A percentile compares a stretch with the other conserved stretches of the same genome.
These are phyloP conservation scores for Parazoanthus darwini DNA, from an alignment of 92 coral and sea anemone species.

Conservation along the genomic window DNA sequence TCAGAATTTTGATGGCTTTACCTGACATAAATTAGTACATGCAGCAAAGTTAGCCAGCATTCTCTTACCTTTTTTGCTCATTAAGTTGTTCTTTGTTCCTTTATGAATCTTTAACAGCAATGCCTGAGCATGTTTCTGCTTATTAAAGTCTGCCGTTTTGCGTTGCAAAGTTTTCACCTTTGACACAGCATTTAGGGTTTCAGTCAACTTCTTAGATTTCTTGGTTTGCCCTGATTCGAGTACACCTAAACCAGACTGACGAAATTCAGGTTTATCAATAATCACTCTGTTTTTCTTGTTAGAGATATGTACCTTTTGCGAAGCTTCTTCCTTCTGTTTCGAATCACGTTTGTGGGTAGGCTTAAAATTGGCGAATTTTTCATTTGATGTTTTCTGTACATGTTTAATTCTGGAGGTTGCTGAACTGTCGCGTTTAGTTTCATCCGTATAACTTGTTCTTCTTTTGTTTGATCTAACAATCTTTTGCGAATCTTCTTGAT, in stretches of 20 bases:
- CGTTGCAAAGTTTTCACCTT: background rate
- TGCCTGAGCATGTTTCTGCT: no score
- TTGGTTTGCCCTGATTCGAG: background rate
- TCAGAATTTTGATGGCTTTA: background rate
- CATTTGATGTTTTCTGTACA: background rate
- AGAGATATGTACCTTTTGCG: background rate
- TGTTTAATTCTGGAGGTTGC: background rate
- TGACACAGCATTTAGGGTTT: background rate
- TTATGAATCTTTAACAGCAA: background rate
- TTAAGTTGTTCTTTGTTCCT: background rate
- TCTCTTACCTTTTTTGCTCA: conserved; percentile 12
- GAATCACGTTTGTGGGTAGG: background rate
- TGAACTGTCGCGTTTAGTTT: background rate
- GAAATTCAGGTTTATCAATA: background rate
- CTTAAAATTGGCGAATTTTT: background rate
- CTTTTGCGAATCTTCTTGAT: background rate
- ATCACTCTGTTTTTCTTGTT: background rate
- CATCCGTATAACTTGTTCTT: background rate
- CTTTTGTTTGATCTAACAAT: background rate
- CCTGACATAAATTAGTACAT: background rate
- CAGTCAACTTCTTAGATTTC: background rate
- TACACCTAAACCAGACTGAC: background rate
- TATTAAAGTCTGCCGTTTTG: background rate
- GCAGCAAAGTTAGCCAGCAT: no score
- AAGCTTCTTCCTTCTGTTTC: background rate